phyloP scores from a whole-genome alignment of 2,113 vertebrate genomes.

The Ovis canadensis region DNA sequence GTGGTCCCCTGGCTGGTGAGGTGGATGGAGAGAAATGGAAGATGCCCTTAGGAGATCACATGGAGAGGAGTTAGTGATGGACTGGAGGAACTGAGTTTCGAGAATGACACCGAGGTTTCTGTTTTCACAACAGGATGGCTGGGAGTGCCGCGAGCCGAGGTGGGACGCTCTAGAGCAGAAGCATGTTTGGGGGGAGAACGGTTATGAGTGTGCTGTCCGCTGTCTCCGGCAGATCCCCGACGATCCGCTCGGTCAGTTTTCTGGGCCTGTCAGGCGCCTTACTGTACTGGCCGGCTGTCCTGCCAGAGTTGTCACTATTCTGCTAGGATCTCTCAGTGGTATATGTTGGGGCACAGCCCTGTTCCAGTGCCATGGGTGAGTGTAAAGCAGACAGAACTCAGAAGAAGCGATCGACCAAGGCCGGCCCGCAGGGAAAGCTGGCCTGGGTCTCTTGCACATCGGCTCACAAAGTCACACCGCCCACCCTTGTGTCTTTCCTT shows the following conservation, averaged over 20 bases:
- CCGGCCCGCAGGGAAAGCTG: background rate
- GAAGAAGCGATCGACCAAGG: background rate
- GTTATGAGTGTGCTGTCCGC: no score
- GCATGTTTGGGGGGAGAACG: rapidly evolving
- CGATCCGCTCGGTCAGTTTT: background rate
- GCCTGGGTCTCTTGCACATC: background rate
- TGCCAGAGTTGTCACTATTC: background rate
- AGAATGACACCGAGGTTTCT: background rate
- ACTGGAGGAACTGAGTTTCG: background rate
- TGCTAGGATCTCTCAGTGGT: background rate
- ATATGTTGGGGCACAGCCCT: background rate
- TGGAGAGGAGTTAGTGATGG: background rate
- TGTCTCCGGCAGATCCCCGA: rapidly evolving
- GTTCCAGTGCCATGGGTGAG: background rate
- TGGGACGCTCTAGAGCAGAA: background rate
- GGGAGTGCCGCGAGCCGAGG: background rate
- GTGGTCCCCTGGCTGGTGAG: background rate
- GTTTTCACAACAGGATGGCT: background rate
- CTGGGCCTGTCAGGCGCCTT: background rate
- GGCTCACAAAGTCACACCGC: background rate
- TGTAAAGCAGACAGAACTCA: background rate
- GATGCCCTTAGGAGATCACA: background rate
- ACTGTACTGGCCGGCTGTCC: background rate
- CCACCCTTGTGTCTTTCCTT: background rate
- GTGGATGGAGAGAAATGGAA: background rate